These are phyloP conservation scores for Caenorhabditis remanei DNA, from an alignment of 1,140 invertebrate genomes.

Conservation along the genomic window DNA sequence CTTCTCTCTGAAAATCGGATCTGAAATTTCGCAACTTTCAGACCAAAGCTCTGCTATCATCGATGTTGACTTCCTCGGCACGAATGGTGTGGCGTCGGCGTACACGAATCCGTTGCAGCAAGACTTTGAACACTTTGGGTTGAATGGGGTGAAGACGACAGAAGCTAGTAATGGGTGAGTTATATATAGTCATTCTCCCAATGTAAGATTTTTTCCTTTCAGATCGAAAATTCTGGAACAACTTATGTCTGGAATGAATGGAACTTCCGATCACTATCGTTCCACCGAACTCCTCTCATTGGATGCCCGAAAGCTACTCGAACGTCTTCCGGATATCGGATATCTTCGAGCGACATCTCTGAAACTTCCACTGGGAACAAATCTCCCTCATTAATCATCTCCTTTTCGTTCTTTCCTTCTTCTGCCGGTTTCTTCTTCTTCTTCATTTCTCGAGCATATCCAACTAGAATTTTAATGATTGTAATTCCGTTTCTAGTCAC, in stretches of 20 bases:
- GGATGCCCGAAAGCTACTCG: conserved; percentile 19
- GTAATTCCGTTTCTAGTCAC: background rate
- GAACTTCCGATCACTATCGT: background rate
- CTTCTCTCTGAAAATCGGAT: background rate
- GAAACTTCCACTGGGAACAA: conserved; percentile 8
- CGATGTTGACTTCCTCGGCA: conserved; percentile 13
- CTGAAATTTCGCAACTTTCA: background rate
- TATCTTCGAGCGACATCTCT: conserved; percentile 8
- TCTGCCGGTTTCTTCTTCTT: conserved; percentile 1
- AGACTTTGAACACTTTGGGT: conserved; percentile 17
- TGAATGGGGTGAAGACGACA: background rate
- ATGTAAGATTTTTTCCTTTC: background rate
- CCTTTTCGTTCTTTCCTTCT: background rate
- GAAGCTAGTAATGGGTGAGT: conserved; percentile 4
- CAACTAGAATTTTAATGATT: background rate
- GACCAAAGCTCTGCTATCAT: conserved; percentile 44
- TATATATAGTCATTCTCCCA: no score
- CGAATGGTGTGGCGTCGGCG: conserved; percentile 7
- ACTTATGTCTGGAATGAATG: background rate
- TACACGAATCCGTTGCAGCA: conserved; percentile 36
- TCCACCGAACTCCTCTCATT: conserved; percentile 6
- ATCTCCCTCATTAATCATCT: conserved; percentile 10
- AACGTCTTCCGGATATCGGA: conserved; percentile 13
- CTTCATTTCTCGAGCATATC: background rate
- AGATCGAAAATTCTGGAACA: background rate